Conservation (phyloP, 2,888 invertebrate species). For the Hypomecis atomaria region DNA sequence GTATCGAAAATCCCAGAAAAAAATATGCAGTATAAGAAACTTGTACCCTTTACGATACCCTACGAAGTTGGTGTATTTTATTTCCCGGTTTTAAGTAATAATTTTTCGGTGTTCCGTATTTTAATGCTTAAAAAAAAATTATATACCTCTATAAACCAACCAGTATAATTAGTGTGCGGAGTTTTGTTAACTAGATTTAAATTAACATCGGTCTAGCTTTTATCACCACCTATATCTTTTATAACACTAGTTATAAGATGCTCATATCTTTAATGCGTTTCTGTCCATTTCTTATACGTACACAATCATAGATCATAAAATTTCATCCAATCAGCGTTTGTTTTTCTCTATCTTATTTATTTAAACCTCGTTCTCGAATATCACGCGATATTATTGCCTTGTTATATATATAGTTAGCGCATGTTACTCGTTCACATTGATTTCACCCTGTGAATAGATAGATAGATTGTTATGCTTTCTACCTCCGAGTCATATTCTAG, state of each 20-base stretch:
- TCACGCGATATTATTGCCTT: conserved; percentile 58
- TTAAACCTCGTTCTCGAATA: conserved; percentile 35
- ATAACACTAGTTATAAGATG: neutral
- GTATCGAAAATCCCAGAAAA: too few relatives aligned
- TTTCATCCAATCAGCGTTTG: conserved; percentile 20
- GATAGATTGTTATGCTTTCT: conserved; percentile 66
- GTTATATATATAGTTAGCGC: conserved; percentile 48
- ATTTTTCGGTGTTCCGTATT: too few relatives aligned
- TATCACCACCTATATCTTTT: neutral
- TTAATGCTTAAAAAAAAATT: too few relatives aligned
- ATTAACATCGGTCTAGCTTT: conserved; percentile 3
- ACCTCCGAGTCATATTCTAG: conserved; percentile 45
- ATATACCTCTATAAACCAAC: too few relatives aligned
- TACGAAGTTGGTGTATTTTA: too few relatives aligned
- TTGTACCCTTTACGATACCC: too few relatives aligned
- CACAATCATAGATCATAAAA: conserved; percentile 7
- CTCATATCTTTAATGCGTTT: conserved; percentile 16
- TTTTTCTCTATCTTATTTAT: conserved; percentile 25
- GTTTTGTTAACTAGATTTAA: neutral
- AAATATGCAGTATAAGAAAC: too few relatives aligned
- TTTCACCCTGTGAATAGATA: conserved; percentile 64
- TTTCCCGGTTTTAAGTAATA: too few relatives aligned
- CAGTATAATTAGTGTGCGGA: too few relatives aligned
- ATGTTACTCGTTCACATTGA: conserved; percentile 59
- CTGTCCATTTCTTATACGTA: conserved; percentile 11